Evolutionary conservation across 2,113 vertebrate genomes (phyloP).

Genomic region (Microtus ochrogaster): DNA sequence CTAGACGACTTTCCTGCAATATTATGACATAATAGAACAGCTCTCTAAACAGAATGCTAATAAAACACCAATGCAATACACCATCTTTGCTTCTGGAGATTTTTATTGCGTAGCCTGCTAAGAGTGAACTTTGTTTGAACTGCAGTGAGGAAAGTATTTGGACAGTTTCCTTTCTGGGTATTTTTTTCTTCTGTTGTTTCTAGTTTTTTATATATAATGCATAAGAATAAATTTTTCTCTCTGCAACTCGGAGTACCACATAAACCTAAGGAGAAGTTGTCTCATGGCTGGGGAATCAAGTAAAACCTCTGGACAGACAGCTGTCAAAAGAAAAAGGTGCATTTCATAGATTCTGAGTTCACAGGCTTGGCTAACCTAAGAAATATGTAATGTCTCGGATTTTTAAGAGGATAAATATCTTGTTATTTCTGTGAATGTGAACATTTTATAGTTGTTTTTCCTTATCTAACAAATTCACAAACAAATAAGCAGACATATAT

Average conservation of each 20-base stretch:
- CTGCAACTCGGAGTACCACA: background rate
- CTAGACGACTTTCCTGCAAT: background rate
- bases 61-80: conserved; percentile 10
- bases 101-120: conserved; percentile 59
- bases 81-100: conserved; percentile 34
- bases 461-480: background rate
- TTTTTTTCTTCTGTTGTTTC: background rate
- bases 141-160: conserved; percentile 12
- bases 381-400: background rate
- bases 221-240: conserved; percentile 10
- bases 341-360: background rate
- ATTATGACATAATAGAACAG: background rate
- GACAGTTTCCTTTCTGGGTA: background rate
- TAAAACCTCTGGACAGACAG: background rate
- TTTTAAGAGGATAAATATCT: background rate
- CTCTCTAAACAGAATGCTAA: conserved; percentile 38
- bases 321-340: background rate
- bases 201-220: background rate
- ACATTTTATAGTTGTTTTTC: conserved; percentile 3
- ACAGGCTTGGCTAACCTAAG: background rate
- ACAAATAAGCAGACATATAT: background rate
- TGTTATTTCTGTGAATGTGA: conserved; percentile 7
- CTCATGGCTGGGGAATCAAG: background rate
- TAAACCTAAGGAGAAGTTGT: background rate
- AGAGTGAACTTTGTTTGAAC: conserved; percentile 72